Evolutionary conservation across 2,888 invertebrate genomes (phyloP).

Genomic region (Heteropelma amictum): DNA sequence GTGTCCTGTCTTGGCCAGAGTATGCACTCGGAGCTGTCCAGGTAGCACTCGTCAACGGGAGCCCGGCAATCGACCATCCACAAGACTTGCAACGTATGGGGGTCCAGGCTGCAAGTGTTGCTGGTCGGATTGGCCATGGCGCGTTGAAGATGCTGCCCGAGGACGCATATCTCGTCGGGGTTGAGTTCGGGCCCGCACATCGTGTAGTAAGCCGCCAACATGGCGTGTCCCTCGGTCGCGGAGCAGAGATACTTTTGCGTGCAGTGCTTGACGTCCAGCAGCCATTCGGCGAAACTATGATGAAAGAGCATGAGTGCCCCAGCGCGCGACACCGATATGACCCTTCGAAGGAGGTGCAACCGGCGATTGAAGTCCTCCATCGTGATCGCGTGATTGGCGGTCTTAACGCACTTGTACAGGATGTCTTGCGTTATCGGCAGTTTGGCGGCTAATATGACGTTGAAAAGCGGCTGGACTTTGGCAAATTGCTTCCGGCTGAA

Average conservation of each 20-base stretch:
- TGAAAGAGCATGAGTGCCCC: conserved; percentile 89
- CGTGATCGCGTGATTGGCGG: conserved; percentile 88
- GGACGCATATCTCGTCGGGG: conserved; percentile 87
- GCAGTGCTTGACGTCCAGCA: conserved; percentile 98
- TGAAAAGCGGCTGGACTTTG: conserved; percentile 89
- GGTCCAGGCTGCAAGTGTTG: conserved; percentile 77
- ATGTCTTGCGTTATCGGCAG: conserved; percentile 90
- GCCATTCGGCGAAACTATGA: conserved; percentile 96
- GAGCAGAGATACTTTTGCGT: conserved; percentile 95
- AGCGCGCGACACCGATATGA: conserved; percentile 81
- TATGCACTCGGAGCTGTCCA: conserved; percentile 75
- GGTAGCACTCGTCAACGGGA: conserved; percentile 72
- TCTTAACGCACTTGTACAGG: conserved; percentile 89
- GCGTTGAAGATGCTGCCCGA: conserved; percentile 78
- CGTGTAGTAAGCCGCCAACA: conserved; percentile 90
- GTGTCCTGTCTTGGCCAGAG: conserved; percentile 81
- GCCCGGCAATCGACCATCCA: conserved; percentile 87
- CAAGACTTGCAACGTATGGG: conserved; percentile 85
- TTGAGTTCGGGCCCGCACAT: conserved; percentile 84
- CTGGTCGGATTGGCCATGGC: conserved; percentile 71
- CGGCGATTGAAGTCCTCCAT: conserved; percentile 90
- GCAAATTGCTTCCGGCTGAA: conserved; percentile 93
- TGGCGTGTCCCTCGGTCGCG: conserved; percentile 92
- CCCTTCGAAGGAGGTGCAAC: conserved; percentile 86
- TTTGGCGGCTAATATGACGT: conserved; percentile 92